phyloP scores from a whole-genome alignment of 2,113 vertebrate genomes.

The Limnothrissa miodon region DNA sequence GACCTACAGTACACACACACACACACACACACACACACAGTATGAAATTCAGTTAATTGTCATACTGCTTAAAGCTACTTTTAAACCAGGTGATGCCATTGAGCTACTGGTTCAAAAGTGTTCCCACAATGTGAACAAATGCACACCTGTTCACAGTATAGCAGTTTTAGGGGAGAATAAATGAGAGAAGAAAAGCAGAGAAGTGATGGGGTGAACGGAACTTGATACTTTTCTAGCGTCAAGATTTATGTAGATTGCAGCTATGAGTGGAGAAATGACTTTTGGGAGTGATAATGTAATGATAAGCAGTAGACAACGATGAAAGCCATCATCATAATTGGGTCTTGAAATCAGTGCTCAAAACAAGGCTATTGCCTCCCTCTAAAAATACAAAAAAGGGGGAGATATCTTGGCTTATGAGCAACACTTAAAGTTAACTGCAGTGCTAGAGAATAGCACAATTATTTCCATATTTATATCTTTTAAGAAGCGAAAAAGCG shows the following conservation, averaged over 20 bases:
- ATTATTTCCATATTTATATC: constrained; percentile 48
- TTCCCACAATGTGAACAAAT: background rate
- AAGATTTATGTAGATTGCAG: background rate
- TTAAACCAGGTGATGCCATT: background rate
- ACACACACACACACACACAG: too few relatives aligned
- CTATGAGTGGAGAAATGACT: background rate
- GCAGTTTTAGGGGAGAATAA: background rate
- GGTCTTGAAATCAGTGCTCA: constrained; percentile 47
- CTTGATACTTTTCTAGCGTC: background rate
- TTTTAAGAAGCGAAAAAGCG: background rate
- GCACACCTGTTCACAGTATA: background rate
- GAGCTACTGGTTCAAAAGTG: background rate
- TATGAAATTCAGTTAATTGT: background rate
- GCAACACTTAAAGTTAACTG: background rate
- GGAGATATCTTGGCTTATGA: background rate
- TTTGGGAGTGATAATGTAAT: background rate
- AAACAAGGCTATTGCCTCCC: background rate
- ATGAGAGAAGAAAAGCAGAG: background rate
- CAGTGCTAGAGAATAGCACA: constrained; percentile 30
- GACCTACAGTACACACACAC: too few relatives aligned
- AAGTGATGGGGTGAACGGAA: background rate
- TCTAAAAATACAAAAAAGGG: background rate
- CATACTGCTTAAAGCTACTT: background rate
- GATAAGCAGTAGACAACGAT: background rate
- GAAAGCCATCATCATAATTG: constrained; percentile 11